Evolutionary conservation across 2,113 vertebrate species (phyloP).

Genomic region (Tetrao urogallus): DNA sequence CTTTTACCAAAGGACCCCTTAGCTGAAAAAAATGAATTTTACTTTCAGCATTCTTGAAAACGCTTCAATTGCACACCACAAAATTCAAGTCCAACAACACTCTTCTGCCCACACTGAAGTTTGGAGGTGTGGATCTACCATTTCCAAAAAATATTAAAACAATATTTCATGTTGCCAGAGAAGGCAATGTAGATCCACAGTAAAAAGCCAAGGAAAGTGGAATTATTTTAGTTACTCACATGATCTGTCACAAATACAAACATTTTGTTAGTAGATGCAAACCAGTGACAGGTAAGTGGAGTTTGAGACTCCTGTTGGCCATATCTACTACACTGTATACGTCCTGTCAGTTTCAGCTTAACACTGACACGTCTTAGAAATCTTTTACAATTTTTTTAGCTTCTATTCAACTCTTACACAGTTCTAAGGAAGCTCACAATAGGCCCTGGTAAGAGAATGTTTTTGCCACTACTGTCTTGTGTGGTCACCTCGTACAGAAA

Average conservation of each 20-base stretch:
- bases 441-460: not conserved
- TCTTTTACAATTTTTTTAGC: not conserved
- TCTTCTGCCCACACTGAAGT: not conserved
- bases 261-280: not conserved
- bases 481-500: not conserved
- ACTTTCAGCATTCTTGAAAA: not conserved
- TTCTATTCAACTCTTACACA: not conserved
- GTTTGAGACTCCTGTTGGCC: not conserved
- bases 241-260: not conserved
- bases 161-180: not conserved
- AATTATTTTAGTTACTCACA: not conserved
- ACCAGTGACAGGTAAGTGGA: not conserved
- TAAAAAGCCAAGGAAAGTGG: not conserved
- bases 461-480: not conserved
- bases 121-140: not conserved
- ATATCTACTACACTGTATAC: not conserved
- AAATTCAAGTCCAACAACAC: not conserved
- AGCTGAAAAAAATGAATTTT: not conserved
- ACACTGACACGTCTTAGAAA: not conserved
- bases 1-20: not conserved
- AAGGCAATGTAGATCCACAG: not conserved
- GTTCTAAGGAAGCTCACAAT: not conserved
- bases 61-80: not conserved
- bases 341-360: not conserved
- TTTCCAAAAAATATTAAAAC: slow-evolving; percentile 30